phyloP scores from a whole-genome alignment of 2,797 vertebrate genomes.

The Euthynnus affinis region DNA sequence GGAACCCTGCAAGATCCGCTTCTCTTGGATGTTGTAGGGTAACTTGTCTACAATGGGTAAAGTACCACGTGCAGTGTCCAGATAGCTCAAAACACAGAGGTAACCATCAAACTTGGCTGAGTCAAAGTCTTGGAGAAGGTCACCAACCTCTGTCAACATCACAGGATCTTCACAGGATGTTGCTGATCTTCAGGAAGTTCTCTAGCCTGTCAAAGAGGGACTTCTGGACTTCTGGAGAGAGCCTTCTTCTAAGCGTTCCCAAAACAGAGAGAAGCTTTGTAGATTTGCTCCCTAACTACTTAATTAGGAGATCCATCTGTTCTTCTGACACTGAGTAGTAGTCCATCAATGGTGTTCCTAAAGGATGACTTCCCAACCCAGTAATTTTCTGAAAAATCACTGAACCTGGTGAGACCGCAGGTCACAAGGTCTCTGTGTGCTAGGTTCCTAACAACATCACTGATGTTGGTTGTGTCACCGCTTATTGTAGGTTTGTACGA shows the following conservation, averaged over 20 bases:
- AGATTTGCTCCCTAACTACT: slow-evolving; percentile 8
- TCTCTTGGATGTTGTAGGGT: no score
- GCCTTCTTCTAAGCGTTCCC: neutral
- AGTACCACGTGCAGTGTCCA: no score
- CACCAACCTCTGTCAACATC: slow-evolving; percentile 2
- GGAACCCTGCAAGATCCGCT: no score
- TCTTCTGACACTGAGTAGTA: neutral
- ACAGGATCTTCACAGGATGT: neutral
- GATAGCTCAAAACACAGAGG: no score
- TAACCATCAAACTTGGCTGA: no score
- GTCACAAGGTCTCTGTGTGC: neutral
- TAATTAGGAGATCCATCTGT: slow-evolving; percentile 6
- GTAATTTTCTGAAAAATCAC: slow-evolving; percentile 1
- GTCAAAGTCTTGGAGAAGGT: slow-evolving; percentile 16
- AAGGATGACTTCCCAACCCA: slow-evolving; percentile 7
- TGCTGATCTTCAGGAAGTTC: neutral
- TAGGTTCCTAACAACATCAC: neutral
- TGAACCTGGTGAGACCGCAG: neutral
- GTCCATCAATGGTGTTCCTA: neutral
- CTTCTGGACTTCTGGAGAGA: slow-evolving; percentile 2
- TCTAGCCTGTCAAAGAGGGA: neutral
- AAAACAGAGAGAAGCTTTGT: neutral
- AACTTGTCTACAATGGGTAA: no score
- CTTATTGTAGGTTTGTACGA: no score
- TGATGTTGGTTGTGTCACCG: no score